Base-by-base conservation (phyloP, 2,797 vertebrate species). In the Okamejei kenojei region DNA sequence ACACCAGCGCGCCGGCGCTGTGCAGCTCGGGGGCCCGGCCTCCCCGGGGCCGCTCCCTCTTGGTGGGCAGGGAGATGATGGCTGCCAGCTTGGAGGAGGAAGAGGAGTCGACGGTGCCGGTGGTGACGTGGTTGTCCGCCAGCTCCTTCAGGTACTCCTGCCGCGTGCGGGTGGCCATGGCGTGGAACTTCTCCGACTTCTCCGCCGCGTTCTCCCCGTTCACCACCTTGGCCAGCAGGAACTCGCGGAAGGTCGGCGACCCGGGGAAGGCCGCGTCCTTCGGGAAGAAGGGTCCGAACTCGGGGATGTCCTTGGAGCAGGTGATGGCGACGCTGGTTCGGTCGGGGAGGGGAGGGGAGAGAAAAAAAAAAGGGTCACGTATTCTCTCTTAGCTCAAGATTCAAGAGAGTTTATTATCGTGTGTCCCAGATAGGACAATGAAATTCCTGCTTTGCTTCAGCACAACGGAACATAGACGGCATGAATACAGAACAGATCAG, bases 131-230 rank as follows among this genome's bases (percentile, higher is more conserved):
- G 93, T 98, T 97, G 78, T 97, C 97, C 0, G 98, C 98, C 94
- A 99, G 95, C 94, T 99, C 98, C 94, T 97, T 98, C 93, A 99
- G 95, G 95, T 99, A 99, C 94, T 98, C 98, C 95, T 98, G 97
- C 38, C 98, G 96, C 0, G 98, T 99, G 90, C 98, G 97, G 0
- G 97, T 98, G 78, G 98, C 98, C 98, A 99, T 98, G 86, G 98
- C 97, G 63, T 97, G 97, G 94, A 99, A 98, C 96, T 98, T 98
- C 94, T 98, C 97, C 0, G 98, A 97, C 82, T 98, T 98, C 94
- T 98, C 97, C 0, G 98, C 98, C 0, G 97, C 98, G 17, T 99
- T 98, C 95, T 99, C 98, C 0, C 97, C 98, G 0, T 98, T 98
- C 94, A 99, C 96, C 0, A 97, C 98, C 94, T 99, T 98, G 92